Base-by-base conservation (phyloP, 2,113 vertebrate species). In the Chaetodon auriga region DNA sequence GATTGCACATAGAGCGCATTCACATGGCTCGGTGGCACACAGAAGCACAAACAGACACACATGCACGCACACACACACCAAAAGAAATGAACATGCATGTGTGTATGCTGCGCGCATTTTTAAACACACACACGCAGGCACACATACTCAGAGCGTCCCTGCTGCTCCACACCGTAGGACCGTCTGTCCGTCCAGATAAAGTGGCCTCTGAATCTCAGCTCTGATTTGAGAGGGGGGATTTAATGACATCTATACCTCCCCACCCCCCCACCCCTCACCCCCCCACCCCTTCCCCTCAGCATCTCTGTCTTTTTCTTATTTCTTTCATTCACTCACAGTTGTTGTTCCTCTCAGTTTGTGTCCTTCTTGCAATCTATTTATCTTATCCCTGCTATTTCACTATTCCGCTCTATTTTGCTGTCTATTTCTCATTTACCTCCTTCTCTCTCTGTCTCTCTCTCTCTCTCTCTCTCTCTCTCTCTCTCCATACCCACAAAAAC, bases 141-240 rank as follows among this genome's bases (percentile, higher is more conserved):
- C 49, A 73, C 73, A 54, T 72, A 49, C 60, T 58, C 46, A 15
- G 57, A 25, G 81, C 36, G 58, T 87, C 84, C 90, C 89, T 69
- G 85, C 88, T 90, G 90, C 81, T 90, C 54, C 76, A 82, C 82
- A 62, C 89, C 48, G 54, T 83, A 55, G 79, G 73, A 84, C 91
- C 82, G 89, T 91, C 90, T 93, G 84, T 90, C 87, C 58, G 38
- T 92, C 90, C 91, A 85, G 85, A 93, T 94, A 95, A 92, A 94
- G 87, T 86, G 87, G 81, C 86, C 80, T 84, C 92, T 89, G 89
- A 87, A 92, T 94, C 91, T 90, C 88, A 83, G 84, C 90, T 85
- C 84, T 78, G 80, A 90, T 90, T 92, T 83, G 75, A 84, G 84
- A 76, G 72, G 82, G 77, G 87, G 78, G 81, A 85, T 92, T 88